Conservation (phyloP, 2,888 invertebrate species). For the Dastarcus helophoroides region DNA sequence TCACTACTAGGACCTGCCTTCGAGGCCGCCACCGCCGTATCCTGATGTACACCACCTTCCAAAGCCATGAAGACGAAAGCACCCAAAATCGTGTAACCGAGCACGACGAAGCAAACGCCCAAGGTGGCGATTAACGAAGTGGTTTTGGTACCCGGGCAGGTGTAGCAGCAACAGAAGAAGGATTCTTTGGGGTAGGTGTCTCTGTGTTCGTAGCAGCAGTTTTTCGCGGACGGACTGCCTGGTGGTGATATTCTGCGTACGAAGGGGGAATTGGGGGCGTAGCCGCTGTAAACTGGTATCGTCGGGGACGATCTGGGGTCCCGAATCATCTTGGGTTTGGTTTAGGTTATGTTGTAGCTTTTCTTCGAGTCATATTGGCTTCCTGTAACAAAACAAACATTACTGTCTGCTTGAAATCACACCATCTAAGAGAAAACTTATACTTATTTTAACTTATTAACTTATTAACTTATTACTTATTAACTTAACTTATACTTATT, state of each 20-base stretch:
- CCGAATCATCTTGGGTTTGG: conserved; percentile 20
- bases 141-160: conserved; percentile 38
- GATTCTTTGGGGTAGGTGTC: conserved; percentile 19
- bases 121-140: conserved; percentile 66
- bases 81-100: conserved; percentile 84
- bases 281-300: conserved; percentile 28
- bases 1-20: conserved; percentile 45
- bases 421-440: too few species aligned
- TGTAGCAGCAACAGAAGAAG: conserved; percentile 47
- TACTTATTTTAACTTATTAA: too few species aligned
- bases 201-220: conserved; percentile 33
- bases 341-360: too few species aligned
- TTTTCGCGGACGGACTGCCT: conserved; percentile 32
- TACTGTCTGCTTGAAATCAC: too few species aligned
- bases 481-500: too few species aligned
- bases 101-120: conserved; percentile 69
- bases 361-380: too few species aligned
- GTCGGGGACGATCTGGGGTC: conserved; percentile 22
- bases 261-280: conserved; percentile 28
- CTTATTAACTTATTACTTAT: too few species aligned
- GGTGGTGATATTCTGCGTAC: conserved; percentile 30
- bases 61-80: conserved; percentile 83
- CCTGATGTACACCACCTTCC: conserved; percentile 49
- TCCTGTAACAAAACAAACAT: too few species aligned
- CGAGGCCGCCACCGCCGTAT: conserved; percentile 54